Conservation (phyloP, 1,140 invertebrate genomes). For the Ephestia elutella region DNA sequence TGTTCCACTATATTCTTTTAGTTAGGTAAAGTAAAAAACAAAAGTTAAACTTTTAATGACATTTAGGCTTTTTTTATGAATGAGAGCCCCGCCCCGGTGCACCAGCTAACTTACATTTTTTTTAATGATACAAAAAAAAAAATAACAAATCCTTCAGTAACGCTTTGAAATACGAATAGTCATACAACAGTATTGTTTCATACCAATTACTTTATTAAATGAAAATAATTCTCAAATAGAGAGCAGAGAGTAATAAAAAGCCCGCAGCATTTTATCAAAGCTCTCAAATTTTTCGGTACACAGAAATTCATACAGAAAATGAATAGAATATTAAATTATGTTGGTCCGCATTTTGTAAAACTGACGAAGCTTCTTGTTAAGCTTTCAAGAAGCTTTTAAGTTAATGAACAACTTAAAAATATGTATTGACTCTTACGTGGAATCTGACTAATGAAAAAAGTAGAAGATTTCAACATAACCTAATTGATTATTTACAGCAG, state of each 20-base stretch:
- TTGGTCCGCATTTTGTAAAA: constrained; percentile 67
- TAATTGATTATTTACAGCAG: background rate
- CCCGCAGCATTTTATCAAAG: constrained; percentile 38
- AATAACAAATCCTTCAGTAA: no score
- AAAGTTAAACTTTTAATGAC: no score
- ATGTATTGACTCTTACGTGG: constrained; percentile 56
- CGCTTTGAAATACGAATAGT: no score
- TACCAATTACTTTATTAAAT: background rate
- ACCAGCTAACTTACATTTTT: no score
- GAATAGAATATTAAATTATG: constrained; percentile 73
- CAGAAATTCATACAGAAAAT: constrained; percentile 66
- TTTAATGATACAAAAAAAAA: no score
- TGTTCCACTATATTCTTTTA: no score
- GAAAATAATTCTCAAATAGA: constrained; percentile 12
- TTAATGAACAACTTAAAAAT: constrained; percentile 70
- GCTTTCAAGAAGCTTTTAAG: constrained; percentile 72
- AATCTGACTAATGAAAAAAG: constrained; percentile 7
- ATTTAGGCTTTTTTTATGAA: no score
- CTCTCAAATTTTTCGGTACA: constrained; percentile 50
- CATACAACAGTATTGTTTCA: no score
- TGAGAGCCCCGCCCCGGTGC: no score
- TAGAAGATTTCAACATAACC: background rate
- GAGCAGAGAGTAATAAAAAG: constrained; percentile 25
- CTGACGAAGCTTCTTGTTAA: constrained; percentile 69
- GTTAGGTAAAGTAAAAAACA: no score